Base-by-base conservation (phyloP, 2,113 vertebrate genomes). In the Sula dactylatra region DNA sequence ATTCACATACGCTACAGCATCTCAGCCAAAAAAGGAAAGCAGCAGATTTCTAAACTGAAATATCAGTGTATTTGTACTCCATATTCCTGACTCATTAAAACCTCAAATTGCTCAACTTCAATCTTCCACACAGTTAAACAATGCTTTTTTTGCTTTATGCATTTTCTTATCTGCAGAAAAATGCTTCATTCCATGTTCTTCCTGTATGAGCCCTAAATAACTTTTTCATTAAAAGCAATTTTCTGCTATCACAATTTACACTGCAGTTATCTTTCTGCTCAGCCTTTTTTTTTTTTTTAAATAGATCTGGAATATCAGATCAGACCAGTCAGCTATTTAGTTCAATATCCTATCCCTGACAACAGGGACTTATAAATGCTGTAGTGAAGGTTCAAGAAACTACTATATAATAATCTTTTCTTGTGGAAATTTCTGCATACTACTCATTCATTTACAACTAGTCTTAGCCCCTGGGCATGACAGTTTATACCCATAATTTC, bases 121-220 rank as follows among this genome's bases (percentile, higher is more conserved):
- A 92, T 93, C 91, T 97, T 96, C 92, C 85, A 93, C 72, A 4
- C 67, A 93, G 90, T 96, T 97, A 94, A 95, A 89, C 93, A 92
- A 93, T 71, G 82, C 3, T 20, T 20, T 79, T 62, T 81, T 76
- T 85, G 61, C 70, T 91, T 90, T 71, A 67, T 42, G 55, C 69
- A 44, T 93, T 90, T 95, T 78, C 82, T 93, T 86, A 88, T 90
- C 69, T 82, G 90, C 69, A 92, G 83, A 83, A 94, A 96, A 95
- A 65, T 17, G 67, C 42, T 91, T 66, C n/a, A 22, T 80, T 90
- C 32, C 50, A 66, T 29, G 62, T 70, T 82, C 62, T 94, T 77
- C 78, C 42, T 64, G 16, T 26, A 58, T 7, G 38, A 95, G 45
- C 36, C 50, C 66, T 85, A 89, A 91, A 95, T 86, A 93, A 95